phyloP scores from a whole-genome alignment of 2,113 vertebrate species.

The Apus apus region DNA sequence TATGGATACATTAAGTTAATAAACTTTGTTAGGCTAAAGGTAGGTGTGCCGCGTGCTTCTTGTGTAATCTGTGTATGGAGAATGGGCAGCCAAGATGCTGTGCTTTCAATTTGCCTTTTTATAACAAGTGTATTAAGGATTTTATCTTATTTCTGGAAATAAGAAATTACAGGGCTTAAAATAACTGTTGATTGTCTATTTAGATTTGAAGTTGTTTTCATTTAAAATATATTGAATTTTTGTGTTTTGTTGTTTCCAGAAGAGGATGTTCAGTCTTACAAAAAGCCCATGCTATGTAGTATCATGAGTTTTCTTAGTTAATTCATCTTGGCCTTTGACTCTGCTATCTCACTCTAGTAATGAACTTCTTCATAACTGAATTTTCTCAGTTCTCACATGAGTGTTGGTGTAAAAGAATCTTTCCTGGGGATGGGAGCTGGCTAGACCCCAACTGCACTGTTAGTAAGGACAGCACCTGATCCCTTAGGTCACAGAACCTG shows the following conservation, averaged over 20 bases:
- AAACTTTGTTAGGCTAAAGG: slow-evolving; percentile 90
- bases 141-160: neutral
- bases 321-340: neutral
- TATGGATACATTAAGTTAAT: slow-evolving; percentile 95
- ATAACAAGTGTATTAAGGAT: neutral
- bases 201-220: neutral
- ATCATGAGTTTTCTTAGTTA: neutral
- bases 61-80: neutral
- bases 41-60: slow-evolving; percentile 63
- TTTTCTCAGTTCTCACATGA: neutral
- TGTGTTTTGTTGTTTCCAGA: neutral
- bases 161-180: neutral
- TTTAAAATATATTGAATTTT: neutral
- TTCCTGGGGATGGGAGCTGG: neutral
- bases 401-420: neutral
- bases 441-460: neutral
- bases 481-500: neutral
- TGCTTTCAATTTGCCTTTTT: neutral
- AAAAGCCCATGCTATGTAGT: accelerated
- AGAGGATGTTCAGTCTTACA: neutral
- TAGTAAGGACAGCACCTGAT: neutral
- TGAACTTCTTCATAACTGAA: neutral
- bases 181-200: neutral
- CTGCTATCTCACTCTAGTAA: neutral
- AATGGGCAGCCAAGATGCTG: neutral